Evolutionary conservation across 2,888 invertebrate genomes (phyloP).

Genomic region (Chrysodeixis includens): DNA sequence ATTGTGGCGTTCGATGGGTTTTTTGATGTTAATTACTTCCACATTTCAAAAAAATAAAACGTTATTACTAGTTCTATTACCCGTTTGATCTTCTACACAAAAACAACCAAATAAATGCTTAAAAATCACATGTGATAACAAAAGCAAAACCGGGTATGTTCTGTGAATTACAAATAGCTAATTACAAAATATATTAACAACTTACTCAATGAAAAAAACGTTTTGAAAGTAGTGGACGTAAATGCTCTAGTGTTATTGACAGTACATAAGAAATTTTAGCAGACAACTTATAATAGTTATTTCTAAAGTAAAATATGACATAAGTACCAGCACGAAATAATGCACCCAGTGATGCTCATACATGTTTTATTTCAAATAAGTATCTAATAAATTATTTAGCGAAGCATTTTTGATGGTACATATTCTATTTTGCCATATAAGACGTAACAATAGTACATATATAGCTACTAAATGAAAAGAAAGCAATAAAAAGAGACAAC

Average conservation of each 20-base stretch:
- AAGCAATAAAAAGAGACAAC: too few species aligned
- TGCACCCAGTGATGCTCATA: background rate
- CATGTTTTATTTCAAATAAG: background rate
- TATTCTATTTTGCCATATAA: background rate
- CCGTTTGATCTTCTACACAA: too few species aligned
- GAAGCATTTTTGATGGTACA: background rate
- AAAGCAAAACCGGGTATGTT: too few species aligned
- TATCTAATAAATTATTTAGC: background rate
- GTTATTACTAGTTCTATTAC: too few species aligned
- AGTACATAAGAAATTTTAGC: background rate
- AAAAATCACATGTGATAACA: too few species aligned
- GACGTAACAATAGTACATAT: background rate
- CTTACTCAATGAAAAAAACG: background rate
- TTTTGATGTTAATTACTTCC: too few species aligned
- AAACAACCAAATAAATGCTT: too few species aligned
- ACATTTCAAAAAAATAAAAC: too few species aligned
- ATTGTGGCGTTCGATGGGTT: too few species aligned
- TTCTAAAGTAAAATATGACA: too few species aligned
- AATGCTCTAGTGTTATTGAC: constrained; percentile 8
- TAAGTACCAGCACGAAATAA: background rate
- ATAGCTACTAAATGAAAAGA: background rate
- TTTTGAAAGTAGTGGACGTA: constrained; percentile 8
- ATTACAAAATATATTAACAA: constrained; percentile 5
- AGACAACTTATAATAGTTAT: background rate
- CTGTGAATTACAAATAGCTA: too few species aligned